Evolutionary conservation across 2,113 vertebrate genomes (phyloP), one percentile per base, ranked within the genome.

Genomic region (Amazona vittata): DNA sequence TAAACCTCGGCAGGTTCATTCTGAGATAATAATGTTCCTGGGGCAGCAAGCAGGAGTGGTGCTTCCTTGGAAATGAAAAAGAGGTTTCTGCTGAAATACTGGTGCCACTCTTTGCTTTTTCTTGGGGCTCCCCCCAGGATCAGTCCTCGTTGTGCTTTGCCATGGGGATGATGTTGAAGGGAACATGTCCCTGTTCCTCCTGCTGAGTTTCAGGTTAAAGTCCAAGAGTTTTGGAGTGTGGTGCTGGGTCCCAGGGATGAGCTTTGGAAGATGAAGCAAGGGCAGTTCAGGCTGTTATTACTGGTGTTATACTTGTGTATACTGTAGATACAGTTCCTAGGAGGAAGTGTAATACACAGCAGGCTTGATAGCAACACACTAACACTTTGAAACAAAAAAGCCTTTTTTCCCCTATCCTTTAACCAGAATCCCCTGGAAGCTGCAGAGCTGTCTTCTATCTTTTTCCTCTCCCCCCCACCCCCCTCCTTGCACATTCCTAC

Each of bases 371-470:
- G 60, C 73, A 69, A 25, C 89, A 37, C 39, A 13, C 46, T 26
- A 82, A 67, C 52, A 24, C 57, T 79, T 95, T 62, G 50, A 83
- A 94, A 94, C 74, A 94, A 92, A 95, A 63, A 79, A 6, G 5
- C 18, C 63, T 39, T 11, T 64, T 86, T 83, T 78, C 15, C 55
- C 62, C 52, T 81, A 2, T 75, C 44, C 57, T 91, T 57, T 64
- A 47, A 63, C 81, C 94, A 46, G 94, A 93, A 81, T 83, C 76
- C 31, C 69, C 65, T 81, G 65, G 69, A 95, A 96, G 84, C 60
- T 69, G 78, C 73, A 83, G 69, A 70, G 47, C 44, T 88, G 77
- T 50, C 19, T 93, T 82, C 62, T 83, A 14, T 75, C 19, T 41
- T 39, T 43, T 44, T 43, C n/a, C 16, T 15, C 15, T 16, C 19